Evolutionary conservation across 2,888 invertebrate genomes (phyloP).

Genomic region (Campoplex capitator): DNA sequence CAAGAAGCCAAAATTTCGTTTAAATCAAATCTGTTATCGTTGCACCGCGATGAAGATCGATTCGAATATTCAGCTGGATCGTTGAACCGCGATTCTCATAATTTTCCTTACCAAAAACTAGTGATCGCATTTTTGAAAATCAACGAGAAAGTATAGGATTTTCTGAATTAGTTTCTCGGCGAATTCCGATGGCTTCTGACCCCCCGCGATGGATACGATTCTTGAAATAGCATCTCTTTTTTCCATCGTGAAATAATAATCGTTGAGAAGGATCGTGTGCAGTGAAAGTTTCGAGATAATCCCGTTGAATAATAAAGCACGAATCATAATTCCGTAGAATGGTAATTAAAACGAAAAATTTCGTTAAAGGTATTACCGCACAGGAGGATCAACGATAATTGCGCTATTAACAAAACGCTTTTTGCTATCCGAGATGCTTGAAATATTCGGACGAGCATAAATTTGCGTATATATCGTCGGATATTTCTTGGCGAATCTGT

Average conservation of each 20-base stretch:
- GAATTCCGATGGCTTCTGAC: background rate
- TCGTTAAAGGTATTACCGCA: slow-evolving; percentile 11
- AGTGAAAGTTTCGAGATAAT: slow-evolving; percentile 42
- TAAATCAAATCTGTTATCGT: too few species aligned
- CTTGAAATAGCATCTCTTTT: background rate
- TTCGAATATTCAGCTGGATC: background rate
- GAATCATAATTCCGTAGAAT: slow-evolving; percentile 30
- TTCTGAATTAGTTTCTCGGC: too few species aligned
- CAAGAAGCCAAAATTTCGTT: too few species aligned
- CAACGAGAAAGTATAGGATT: too few species aligned
- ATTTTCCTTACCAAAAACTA: too few species aligned
- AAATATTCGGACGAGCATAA: slow-evolving; percentile 21
- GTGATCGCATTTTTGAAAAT: too few species aligned
- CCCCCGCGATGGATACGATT: background rate
- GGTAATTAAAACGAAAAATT: slow-evolving; percentile 57
- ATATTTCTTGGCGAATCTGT: background rate
- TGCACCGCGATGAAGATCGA: background rate
- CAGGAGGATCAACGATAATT: slow-evolving; percentile 37
- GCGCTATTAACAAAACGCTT: slow-evolving; percentile 57
- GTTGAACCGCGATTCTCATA: background rate
- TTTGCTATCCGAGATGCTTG: slow-evolving; percentile 1
- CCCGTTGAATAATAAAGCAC: slow-evolving; percentile 5
- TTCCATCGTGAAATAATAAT: slow-evolving; percentile 1
- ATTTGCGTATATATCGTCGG: slow-evolving; percentile 16
- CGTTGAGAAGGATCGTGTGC: slow-evolving; percentile 20